phyloP scores from a whole-genome alignment of 37 sponge, comb jelly and placozoan genomes.

The Cliona cf. orientalis region DNA sequence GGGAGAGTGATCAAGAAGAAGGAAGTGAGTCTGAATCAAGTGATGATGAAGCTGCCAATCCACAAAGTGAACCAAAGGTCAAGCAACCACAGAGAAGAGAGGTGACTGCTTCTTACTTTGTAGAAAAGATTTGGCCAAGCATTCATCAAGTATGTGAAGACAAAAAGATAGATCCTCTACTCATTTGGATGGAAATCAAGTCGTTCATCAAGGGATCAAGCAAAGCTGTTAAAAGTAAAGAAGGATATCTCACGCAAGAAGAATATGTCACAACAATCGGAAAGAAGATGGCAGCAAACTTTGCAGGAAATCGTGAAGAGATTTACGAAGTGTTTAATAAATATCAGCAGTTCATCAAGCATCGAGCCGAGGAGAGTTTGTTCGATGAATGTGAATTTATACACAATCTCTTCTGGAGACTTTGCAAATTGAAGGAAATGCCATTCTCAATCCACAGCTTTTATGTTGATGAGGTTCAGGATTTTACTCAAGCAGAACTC shows the following conservation, averaged over 20 bases:
- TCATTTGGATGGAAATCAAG: conserved; percentile 87
- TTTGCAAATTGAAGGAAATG: conserved; percentile 21
- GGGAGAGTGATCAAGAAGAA: conserved; percentile 40
- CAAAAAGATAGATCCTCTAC: conserved; percentile 29
- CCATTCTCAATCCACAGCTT: conserved; percentile 57
- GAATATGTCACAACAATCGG: conserved; percentile 70
- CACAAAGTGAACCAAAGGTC: neutral
- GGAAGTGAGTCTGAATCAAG: conserved; percentile 28
- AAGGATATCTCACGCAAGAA: conserved; percentile 49
- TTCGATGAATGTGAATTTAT: conserved; percentile 84
- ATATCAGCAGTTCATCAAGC: conserved; percentile 27
- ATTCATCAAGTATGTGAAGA: conserved; percentile 13
- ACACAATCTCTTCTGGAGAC: conserved; percentile 39
- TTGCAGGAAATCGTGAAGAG: conserved; percentile 41
- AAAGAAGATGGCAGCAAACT: conserved; percentile 74
- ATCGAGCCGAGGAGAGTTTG: conserved; percentile 3
- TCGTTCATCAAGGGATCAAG: conserved; percentile 85
- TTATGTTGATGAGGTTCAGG: conserved; percentile 88
- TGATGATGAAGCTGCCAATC: neutral
- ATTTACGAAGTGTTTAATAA: conserved; percentile 66
- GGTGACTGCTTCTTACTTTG: conserved; percentile 41
- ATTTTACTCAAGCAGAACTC: conserved; percentile 89
- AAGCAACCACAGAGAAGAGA: conserved; percentile 49
- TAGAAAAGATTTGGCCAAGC: conserved; percentile 48
- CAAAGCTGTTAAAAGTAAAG: conserved; percentile 55